Conservation (phyloP, 2,113 vertebrate species). For the Thalassarche chlororhynchos region DNA sequence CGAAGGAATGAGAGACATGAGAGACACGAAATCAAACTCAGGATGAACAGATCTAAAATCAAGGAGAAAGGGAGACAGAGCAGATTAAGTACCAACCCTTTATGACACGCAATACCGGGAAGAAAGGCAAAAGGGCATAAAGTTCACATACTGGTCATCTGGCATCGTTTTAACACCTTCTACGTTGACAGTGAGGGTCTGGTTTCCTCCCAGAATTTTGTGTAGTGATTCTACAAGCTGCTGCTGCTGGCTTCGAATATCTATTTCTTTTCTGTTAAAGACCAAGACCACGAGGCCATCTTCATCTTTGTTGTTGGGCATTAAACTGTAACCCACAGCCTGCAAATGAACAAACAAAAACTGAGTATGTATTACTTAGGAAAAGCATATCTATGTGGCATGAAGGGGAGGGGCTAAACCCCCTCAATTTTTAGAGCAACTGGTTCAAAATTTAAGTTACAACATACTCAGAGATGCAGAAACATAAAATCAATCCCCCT, state of each 20-base stretch:
- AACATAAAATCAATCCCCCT: not conserved
- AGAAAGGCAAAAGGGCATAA: not conserved
- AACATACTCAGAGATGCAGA: not conserved
- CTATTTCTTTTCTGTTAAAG: conserved; percentile 91
- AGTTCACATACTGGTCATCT: conserved; percentile 89
- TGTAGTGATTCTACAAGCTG: conserved; percentile 95
- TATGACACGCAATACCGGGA: not conserved
- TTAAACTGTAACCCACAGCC: conserved; percentile 96
- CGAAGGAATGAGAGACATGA: not conserved
- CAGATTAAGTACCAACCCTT: not conserved
- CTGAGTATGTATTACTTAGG: not conserved
- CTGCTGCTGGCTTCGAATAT: conserved; percentile 92
- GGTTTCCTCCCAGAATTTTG: conserved; percentile 90
- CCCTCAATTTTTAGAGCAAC: not conserved
- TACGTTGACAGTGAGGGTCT: conserved; percentile 90
- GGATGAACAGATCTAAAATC: not conserved
- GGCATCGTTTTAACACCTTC: conserved; percentile 93
- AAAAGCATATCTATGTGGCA: not conserved
- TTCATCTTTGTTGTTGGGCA: conserved; percentile 93
- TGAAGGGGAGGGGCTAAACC: not conserved
- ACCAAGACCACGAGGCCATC: conserved; percentile 91
- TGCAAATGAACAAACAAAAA: conserved; percentile 40
- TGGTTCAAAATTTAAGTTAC: not conserved
- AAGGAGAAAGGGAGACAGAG: not conserved
- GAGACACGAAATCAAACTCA: not conserved